Evolutionary conservation across 2,113 vertebrate species (phyloP), one percentile per base, ranked within the genome.

Genomic region (Anoura caudifer): DNA sequence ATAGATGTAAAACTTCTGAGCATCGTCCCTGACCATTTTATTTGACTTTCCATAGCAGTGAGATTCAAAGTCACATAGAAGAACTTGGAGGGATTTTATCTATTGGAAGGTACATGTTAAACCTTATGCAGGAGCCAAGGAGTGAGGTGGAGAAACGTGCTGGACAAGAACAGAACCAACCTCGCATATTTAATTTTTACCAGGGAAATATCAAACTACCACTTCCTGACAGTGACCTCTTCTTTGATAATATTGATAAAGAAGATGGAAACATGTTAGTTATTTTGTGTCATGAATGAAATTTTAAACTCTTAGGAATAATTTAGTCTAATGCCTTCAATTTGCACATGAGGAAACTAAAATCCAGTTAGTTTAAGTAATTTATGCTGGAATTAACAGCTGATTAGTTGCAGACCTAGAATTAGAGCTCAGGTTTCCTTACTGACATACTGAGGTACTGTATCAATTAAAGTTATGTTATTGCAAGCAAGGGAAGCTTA

Each of bases 241-340:
- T 92, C 89, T 90, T 81, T 52, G 36, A 50, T 85, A 63, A 82
- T 94, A 85, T 67, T 83, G 52, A 81, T 56, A 76, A 86, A 79
- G 15, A 72, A 80, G 4, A 52, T 85, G 65, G 73, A 69, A 81
- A 41, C 7, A 85, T 91, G 52, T 81, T 90, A 22, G 26, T 47
- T 94, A 89, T 88, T 89, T 86, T 69, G 63, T 72, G 61, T 75
- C 52, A 85, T 85, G 76, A 14, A 8, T 88, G 31, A 61, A 82
- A 85, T 89, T 95, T 91, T 93, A 89, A 95, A 24, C n/a, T 67
- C 31, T 77, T 65, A 77, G 67, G 28, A 81, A 83, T 86, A 88
- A 84, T 88, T 90, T 94, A 85, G 31, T 73, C n/a, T 76, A 94
- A 90, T 91, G 31, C 20, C 67, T 91, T 93, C 45, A 88, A 19